A percentile compares a stretch with the other conserved stretches of the same genome.
phyloP scores from a whole-genome alignment of 92 coral and sea anemone species.

The Palythoa grandiflora region DNA sequence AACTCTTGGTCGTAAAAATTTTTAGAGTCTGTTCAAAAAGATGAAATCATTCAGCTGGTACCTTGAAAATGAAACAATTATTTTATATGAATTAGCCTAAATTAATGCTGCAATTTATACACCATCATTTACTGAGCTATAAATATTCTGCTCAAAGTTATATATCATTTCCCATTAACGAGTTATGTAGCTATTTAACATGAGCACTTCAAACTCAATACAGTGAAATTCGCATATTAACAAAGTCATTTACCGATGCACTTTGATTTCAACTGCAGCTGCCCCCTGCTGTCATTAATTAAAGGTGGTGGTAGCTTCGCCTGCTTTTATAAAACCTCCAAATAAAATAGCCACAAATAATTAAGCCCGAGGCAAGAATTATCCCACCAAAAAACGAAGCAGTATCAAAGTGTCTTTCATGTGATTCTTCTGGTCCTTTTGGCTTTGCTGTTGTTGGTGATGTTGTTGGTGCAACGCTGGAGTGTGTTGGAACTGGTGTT shows the following conservation, averaged over 20 bases:
- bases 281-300: neutral
- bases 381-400: slow-evolving; percentile 97
- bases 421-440: slow-evolving; percentile 19
- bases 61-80: too few species aligned
- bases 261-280: neutral
- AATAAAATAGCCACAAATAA: slow-evolving; percentile 56
- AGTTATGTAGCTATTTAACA: too few species aligned
- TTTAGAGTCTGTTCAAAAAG: too few species aligned
- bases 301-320: slow-evolving; percentile 88
- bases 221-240: neutral
- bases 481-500: neutral
- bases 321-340: slow-evolving; percentile 82
- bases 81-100: too few species aligned
- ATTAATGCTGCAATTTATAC: too few species aligned
- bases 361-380: slow-evolving; percentile 76
- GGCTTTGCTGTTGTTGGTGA: slow-evolving; percentile 28
- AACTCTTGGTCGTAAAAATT: too few species aligned
- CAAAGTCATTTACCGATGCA: neutral
- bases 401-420: slow-evolving; percentile 79
- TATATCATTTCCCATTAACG: too few species aligned
- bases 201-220: neutral
- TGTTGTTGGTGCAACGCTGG: neutral
- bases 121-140: too few species aligned
- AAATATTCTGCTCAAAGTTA: too few species aligned
- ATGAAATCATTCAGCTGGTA: too few species aligned